Percentiles rank a stretch among this genome's conserved stretches.
These are phyloP conservation scores for Mesaphorura yosii DNA, from an alignment of 1,140 invertebrate species.

Conservation along the genomic window DNA sequence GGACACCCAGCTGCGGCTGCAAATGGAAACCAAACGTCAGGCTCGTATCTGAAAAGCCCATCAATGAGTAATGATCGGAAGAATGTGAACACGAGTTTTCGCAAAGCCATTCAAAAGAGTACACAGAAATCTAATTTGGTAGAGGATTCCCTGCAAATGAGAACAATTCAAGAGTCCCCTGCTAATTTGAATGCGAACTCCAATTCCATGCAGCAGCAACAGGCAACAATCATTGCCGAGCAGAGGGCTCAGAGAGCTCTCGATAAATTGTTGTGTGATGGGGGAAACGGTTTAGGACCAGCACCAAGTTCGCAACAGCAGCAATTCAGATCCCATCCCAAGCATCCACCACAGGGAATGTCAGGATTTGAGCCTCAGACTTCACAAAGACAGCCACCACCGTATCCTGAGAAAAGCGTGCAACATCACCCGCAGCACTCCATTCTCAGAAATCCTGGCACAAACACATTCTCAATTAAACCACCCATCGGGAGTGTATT, in stretches of 20 bases:
- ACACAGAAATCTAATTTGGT: constrained; percentile 32
- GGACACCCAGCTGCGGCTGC: neutral
- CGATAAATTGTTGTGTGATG: constrained; percentile 19
- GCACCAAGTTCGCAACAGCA: neutral
- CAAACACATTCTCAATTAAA: neutral
- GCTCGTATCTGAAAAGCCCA: constrained; percentile 10
- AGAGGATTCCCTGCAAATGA: constrained; percentile 27
- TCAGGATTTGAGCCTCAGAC: neutral
- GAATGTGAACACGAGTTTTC: constrained; percentile 33
- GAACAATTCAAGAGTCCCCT: constrained; percentile 21
- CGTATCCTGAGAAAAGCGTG: neutral
- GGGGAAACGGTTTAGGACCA: no score
- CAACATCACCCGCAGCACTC: neutral
- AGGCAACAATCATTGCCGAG: constrained; percentile 5
- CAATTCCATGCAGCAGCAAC: constrained; percentile 7
- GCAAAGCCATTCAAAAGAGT: constrained; percentile 33
- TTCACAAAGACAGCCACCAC: neutral
- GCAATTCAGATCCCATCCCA: neutral
- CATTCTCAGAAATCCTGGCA: no score
- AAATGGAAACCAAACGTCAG: neutral
- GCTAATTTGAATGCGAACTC: neutral
- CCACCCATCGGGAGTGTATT: no score
- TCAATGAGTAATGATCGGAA: constrained; percentile 23
- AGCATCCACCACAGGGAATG: neutral
- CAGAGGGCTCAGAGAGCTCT: constrained; percentile 27